Base-by-base conservation (phyloP, 2,888 invertebrate genomes). In the Synanthedon formicaeformis region DNA sequence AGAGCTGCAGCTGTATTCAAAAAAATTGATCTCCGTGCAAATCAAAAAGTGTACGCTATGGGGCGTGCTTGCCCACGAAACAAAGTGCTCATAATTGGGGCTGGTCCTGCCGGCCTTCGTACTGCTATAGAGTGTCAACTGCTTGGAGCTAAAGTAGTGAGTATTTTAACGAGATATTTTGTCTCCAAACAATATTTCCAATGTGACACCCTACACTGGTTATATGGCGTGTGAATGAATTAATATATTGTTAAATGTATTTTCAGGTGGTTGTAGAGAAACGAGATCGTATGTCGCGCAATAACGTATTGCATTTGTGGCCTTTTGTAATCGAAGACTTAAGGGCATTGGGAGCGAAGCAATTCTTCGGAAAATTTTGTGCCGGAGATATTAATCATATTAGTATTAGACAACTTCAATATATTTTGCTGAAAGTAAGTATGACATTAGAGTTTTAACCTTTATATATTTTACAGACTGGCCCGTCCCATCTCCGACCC, bases 281-380 rank as follows among this genome's bases (percentile, higher is more conserved):
- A 78, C 90, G 99, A 52, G 98, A 98, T 81, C 91, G 96, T 5
- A 93, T 98, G 82, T 95, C 96, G 1, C 90, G 98, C 23, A 98
- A 99, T 88, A 99, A 99, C 79, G 98, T 99, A 27, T 91, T 99
- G 50, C 99, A 99, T 78, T 87, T 99, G 58, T 99, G 99, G 99
- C 98, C 98, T 51, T 98, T 96, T 81, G 96, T 99, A 50, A 99
- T 99, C 57, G 95, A 97, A 63, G 99, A 99, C 84, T 89, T 99
- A 61, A 91, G 94, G 55, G 93, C 93, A 59, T 90, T 99, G 34
- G 99, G 98, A 16, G 98, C 98, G 14, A 99, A 99, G 80, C 97
- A 98, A 75, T 99, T 99, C 88, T 98, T 97, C 75, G 98, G 98
- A 13, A 98, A 98, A 84, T 99, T 99, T 82, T 99, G 99, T 87